phyloP scores from a whole-genome alignment of 2,797 vertebrate genomes.

The Fistularia commersonii region DNA sequence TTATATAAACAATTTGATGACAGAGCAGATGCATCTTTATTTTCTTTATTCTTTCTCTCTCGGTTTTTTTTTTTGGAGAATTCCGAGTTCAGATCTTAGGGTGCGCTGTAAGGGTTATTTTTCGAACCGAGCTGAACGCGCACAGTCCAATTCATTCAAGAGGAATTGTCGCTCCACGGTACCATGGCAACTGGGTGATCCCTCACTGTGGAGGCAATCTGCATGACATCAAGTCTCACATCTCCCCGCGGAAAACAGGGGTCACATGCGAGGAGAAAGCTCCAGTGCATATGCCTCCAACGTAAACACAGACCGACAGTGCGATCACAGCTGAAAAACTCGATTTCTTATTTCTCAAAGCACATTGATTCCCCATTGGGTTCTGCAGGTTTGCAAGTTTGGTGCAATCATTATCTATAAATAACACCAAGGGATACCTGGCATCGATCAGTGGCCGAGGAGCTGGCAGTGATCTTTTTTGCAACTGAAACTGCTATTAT shows the following conservation, averaged over 20 bases:
- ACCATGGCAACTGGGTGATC: conserved; percentile 52
- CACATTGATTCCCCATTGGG: too few species aligned
- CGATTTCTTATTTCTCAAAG: too few species aligned
- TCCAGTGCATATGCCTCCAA: conserved; percentile 3
- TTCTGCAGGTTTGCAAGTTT: too few species aligned
- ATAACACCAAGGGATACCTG: too few species aligned
- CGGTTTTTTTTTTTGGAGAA: neutral
- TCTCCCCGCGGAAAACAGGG: conserved; percentile 13
- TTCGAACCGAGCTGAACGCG: conserved; percentile 28
- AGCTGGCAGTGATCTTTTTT: too few species aligned
- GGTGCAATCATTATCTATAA: too few species aligned
- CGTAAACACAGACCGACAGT: conserved; percentile 1
- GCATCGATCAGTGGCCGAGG: too few species aligned
- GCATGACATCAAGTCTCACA: conserved; percentile 17
- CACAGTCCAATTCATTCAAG: conserved; percentile 25
- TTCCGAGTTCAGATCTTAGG: conserved; percentile 1
- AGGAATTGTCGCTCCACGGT: conserved; percentile 26
- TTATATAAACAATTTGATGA: neutral
- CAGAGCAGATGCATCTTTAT: neutral
- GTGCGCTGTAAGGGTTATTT: conserved; percentile 23
- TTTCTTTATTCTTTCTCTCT: neutral
- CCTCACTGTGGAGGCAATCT: conserved; percentile 19
- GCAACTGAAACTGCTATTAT: too few species aligned
- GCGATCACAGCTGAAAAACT: conserved; percentile 7
- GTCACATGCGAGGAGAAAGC: conserved; percentile 18